Evolutionary conservation across 2,113 vertebrate species (phyloP), one percentile per base, ranked within the genome.

Genomic region (Macrotis lagotis): DNA sequence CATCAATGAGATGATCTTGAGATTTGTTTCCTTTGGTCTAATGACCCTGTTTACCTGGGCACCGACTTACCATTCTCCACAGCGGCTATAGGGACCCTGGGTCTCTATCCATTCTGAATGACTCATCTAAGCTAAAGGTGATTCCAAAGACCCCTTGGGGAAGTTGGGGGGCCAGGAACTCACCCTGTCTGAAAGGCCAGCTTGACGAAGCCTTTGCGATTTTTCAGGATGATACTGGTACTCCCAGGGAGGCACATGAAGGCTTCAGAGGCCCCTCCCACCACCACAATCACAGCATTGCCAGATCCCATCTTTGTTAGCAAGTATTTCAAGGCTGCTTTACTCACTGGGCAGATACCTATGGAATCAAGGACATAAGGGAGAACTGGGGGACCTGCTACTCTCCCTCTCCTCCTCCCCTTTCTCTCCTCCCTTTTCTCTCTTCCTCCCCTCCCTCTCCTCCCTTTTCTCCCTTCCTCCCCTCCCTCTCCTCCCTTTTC

Each of bases 141-240:
- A 37, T 66, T 66, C 51, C 9, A 55, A 26, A 1, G 25, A 55
- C 25, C 25, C 1, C 25, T 28, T 7, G 25, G 25, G 25, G 53
- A 26, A 11, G 28, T 28, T 55, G 53, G 25, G 53, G 53, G 53
- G 48, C 8, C 89, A 90, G 59, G 50, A 49, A 97, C 96, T 51
- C 90, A 98, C 98, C 98, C 98, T 92, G 97, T 97, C 93, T 95
- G 48, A 91, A 98, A 96, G n/a, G 98, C 98, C 89, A 98, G 55
- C 93, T 94, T 97, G 92, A 98, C 97, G 95, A 98, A 98, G 90
- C 98, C 98, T 96, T 98, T 97, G 48, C 94, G 96, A 0, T 95
- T 90, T 59, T 96, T 98, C 74, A 98, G 97, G 48, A 90, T n/a
- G 59, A 98, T 0, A 5, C 90, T 94, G 88, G 97, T 92, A 48